A percentile compares a stretch with the other conserved stretches of the same genome.
Conservation (phyloP, 1,140 invertebrate species). For the Holcopasites calliopsidis region DNA sequence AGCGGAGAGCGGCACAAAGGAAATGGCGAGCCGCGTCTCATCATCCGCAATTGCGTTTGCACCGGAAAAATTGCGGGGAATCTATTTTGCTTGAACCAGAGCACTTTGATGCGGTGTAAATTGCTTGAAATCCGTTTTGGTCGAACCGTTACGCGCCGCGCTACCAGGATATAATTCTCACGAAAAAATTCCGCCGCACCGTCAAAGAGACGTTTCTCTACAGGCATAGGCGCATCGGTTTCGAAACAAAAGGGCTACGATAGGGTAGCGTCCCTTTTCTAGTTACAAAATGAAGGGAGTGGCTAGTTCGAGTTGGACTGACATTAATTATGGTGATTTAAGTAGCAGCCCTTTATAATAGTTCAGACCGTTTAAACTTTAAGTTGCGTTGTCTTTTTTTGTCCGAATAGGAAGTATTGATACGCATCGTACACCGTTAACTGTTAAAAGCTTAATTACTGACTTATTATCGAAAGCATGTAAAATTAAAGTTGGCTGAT, state of each 20-base stretch:
- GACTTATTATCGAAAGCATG: too few species aligned
- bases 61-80: conserved; percentile 36
- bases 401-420: too few species aligned
- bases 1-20: conserved; percentile 24
- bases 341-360: too few species aligned
- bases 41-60: conserved; percentile 36
- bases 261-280: background rate
- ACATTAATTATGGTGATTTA: too few species aligned
- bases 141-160: conserved; percentile 23
- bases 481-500: too few species aligned
- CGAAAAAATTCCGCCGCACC: conserved; percentile 30
- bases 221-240: too few species aligned
- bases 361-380: too few species aligned
- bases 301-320: too few species aligned
- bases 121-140: conserved; percentile 47
- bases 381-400: too few species aligned
- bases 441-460: too few species aligned
- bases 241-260: background rate
- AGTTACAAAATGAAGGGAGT: too few species aligned
- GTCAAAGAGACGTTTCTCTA: conserved; percentile 40
- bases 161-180: conserved; percentile 26
- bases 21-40: conserved; percentile 17
- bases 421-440: too few species aligned
- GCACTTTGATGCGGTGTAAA: conserved; percentile 47
- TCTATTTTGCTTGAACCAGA: conserved; percentile 38